A percentile compares a stretch with the other conserved stretches of the same genome.
Conservation (phyloP, 2,797 vertebrate genomes). For the Microchirus variegatus region DNA sequence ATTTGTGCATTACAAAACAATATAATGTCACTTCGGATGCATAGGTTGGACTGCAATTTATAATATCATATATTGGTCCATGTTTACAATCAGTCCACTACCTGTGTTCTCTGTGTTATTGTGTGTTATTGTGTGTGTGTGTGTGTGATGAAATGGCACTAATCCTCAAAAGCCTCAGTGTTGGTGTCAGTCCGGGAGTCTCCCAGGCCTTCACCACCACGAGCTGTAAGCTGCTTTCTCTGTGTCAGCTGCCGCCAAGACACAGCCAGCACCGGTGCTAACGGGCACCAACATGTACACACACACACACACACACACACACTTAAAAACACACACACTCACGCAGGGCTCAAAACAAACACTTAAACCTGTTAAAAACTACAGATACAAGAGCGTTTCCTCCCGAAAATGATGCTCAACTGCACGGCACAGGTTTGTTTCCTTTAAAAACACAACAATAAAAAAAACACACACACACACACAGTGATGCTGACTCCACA, state of each 20-base stretch:
- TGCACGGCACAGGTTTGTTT: too few species aligned
- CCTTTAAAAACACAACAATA: background rate
- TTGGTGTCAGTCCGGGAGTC: constrained; percentile 72
- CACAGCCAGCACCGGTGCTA: constrained; percentile 59
- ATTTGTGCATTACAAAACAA: too few species aligned
- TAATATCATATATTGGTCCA: too few species aligned
- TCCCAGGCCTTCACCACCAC: constrained; percentile 58
- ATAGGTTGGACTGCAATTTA: too few species aligned
- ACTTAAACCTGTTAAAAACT: too few species aligned
- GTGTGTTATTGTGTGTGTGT: too few species aligned
- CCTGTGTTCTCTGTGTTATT: background rate
- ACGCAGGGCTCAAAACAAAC: too few species aligned
- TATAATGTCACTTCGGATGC: too few species aligned
- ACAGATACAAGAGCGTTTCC: too few species aligned
- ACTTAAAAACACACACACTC: constrained; percentile 5
- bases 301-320: constrained; percentile 6
- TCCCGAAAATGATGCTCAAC: too few species aligned
- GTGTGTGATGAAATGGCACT: constrained; percentile 64
- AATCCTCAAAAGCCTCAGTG: constrained; percentile 60
- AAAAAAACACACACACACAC: too few species aligned
- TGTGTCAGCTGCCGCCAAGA: constrained; percentile 79
- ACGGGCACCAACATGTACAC: constrained; percentile 11
- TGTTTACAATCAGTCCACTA: background rate
- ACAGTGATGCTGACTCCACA: constrained; percentile 11
- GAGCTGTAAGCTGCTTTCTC: constrained; percentile 81